These are phyloP conservation scores for Diogma glabrata DNA, from an alignment of 2,888 invertebrate species.

Conservation along the genomic window DNA sequence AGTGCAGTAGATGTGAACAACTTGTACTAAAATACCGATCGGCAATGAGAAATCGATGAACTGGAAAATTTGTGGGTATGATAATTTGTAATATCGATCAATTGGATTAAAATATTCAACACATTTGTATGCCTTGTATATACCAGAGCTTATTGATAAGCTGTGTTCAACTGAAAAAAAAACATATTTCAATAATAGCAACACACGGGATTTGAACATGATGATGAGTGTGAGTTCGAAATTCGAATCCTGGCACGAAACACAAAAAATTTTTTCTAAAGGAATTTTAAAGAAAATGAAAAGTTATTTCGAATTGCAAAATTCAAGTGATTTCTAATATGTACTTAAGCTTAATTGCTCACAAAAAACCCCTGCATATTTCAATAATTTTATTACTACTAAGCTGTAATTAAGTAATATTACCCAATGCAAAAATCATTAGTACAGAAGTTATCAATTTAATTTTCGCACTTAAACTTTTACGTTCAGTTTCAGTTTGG, in stretches of 20 bases:
- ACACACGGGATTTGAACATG: no score
- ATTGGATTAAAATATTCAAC: conserved; percentile 25
- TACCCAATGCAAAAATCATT: conserved; percentile 25
- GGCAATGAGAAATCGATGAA: conserved; percentile 38
- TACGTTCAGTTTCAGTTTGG: conserved; percentile 22
- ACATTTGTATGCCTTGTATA: conserved; percentile 39
- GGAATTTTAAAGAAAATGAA: no score
- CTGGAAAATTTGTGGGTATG: conserved; percentile 42
- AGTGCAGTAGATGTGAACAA: conserved; percentile 36
- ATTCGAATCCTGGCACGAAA: no score
- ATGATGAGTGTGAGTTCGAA: no score
- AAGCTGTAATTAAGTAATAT: no score
- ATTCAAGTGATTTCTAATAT: no score
- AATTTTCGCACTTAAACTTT: conserved; percentile 24
- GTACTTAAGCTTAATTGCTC: no score
- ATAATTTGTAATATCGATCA: conserved; percentile 31
- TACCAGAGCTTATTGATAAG: conserved; percentile 46
- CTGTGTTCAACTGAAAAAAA: conserved; percentile 45
- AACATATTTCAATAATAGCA: no score
- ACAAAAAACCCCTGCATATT: no score
- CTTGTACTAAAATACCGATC: conserved; percentile 38
- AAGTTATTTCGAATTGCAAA: no score
- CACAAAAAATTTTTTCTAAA: no score
- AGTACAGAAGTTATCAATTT: conserved; percentile 27
- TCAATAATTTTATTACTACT: no score